Conservation (phyloP, 2,888 invertebrate species). For the Zygothrica quintamaculata region DNA sequence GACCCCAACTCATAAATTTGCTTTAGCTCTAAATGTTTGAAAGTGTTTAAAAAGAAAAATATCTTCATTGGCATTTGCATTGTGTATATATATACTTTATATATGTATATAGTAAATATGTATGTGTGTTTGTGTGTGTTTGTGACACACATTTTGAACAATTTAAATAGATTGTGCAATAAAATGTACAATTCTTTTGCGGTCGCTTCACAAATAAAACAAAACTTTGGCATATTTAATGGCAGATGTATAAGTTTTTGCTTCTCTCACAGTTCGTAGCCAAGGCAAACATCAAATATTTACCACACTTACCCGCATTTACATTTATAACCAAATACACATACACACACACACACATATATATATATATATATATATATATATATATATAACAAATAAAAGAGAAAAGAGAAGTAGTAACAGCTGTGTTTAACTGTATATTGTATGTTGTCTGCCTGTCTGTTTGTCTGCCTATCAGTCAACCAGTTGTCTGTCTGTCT, state of each 20-base stretch:
- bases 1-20: constrained; percentile 58
- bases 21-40: constrained; percentile 2
- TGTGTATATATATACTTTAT: constrained; percentile 5
- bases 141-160: constrained; percentile 19
- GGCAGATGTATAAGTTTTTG: constrained; percentile 22
- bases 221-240: constrained; percentile 49
- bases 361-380: background rate
- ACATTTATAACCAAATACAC: constrained; percentile 13
- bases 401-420: too few relatives aligned
- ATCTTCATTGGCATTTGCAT: constrained; percentile 12
- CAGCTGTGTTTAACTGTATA: constrained; percentile 24
- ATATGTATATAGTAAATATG: background rate
- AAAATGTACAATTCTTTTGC: constrained; percentile 45
- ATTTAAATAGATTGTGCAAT: constrained; percentile 42
- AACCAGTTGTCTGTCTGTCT: too few relatives aligned
- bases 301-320: constrained; percentile 52
- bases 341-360: constrained; percentile 15
- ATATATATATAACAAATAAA: constrained; percentile 5
- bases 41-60: constrained; percentile 22
- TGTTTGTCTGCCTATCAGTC: background rate
- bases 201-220: constrained; percentile 44
- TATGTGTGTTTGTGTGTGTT: constrained; percentile 5
- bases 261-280: constrained; percentile 1
- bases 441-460: constrained; percentile 14
- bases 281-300: constrained; percentile 51